Evolutionary conservation across 2,113 vertebrate species (phyloP).

Genomic region (Podocnemis expansa): DNA sequence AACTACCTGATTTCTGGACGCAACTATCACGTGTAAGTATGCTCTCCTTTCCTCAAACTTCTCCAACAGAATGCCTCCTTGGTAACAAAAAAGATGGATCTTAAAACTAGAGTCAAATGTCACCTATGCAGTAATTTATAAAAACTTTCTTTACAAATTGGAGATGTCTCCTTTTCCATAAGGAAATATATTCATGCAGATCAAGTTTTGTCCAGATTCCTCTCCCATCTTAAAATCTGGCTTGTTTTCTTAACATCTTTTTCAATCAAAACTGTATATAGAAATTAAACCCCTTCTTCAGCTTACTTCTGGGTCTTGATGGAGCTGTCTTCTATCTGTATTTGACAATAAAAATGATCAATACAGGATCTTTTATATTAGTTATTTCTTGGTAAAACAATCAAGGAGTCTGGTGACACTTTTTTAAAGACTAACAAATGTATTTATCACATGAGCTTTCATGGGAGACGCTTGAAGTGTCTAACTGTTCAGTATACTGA

Average conservation of each 20-base stretch:
- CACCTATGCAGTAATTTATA: not conserved
- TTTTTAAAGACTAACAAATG: no score
- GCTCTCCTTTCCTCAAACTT: not conserved
- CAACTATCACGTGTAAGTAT: not conserved
- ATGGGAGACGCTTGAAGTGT: no score
- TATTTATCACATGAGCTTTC: no score
- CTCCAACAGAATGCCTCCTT: not conserved
- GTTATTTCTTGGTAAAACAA: not conserved
- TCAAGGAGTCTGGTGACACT: no score
- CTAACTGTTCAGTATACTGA: not conserved
- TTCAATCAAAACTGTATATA: not conserved
- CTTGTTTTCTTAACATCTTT: not conserved
- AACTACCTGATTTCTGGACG: not conserved
- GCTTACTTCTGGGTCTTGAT: not conserved
- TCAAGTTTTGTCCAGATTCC: not conserved
- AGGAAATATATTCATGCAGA: not conserved
- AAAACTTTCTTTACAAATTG: not conserved
- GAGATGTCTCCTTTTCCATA: not conserved
- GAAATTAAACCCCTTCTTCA: not conserved
- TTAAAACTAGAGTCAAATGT: not conserved
- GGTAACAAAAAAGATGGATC: not conserved
- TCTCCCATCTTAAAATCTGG: not conserved
- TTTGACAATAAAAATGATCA: not conserved
- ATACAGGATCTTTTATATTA: not conserved
- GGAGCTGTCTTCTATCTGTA: not conserved